Evolutionary conservation across 2,888 invertebrate species (phyloP).

Genomic region (Drosophila austrosaltans): DNA sequence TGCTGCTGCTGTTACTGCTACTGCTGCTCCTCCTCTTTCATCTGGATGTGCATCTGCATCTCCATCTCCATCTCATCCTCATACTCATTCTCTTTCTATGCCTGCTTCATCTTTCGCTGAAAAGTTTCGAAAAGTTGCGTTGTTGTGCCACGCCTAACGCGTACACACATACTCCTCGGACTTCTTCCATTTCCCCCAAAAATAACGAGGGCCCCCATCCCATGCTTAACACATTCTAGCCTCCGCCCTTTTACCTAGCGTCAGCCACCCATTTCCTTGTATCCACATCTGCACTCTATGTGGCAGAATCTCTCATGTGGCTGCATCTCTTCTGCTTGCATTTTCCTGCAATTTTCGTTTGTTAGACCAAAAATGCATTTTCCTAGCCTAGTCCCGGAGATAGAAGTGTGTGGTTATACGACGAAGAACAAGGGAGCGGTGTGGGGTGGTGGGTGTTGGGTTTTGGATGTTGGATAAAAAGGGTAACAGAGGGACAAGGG

Average conservation of each 20-base stretch:
- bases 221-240: not conserved
- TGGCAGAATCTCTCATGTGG: conserved; percentile 28
- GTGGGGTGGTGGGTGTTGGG: not conserved
- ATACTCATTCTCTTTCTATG: not conserved
- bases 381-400: conserved; percentile 33
- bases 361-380: conserved; percentile 59
- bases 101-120: conserved; percentile 37
- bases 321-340: conserved; percentile 49
- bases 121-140: conserved; percentile 51
- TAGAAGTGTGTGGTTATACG: not conserved
- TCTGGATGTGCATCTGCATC: not conserved
- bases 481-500: not conserved
- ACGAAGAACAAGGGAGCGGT: too few species aligned
- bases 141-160: conserved; percentile 64
- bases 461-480: too few species aligned
- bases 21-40: not conserved
- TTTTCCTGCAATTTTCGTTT: conserved; percentile 62
- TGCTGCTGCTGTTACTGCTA: too few species aligned
- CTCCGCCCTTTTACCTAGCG: not conserved
- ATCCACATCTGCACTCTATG: conserved; percentile 26
- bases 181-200: conserved; percentile 19
- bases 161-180: conserved; percentile 33
- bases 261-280: conserved; percentile 11
- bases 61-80: not conserved
- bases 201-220: not conserved